Conservation (phyloP, 2,113 vertebrate species). For the Sebastes fasciatus region DNA sequence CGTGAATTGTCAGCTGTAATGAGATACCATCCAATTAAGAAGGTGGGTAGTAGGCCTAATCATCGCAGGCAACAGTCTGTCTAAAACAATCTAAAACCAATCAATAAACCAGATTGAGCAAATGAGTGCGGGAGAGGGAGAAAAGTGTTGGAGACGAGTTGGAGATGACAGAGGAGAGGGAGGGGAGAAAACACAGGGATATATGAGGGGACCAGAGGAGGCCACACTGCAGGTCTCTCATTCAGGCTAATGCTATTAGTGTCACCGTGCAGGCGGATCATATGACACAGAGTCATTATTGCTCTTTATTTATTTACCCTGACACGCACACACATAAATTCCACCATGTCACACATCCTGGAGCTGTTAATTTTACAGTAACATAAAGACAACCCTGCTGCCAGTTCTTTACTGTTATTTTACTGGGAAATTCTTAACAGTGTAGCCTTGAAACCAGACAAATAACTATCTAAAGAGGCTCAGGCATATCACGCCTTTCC, state of each 20-base stretch:
- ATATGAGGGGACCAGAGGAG: slow-evolving; percentile 7
- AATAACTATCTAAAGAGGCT: not conserved
- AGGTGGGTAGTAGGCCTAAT: not conserved
- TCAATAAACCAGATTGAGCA: slow-evolving; percentile 21
- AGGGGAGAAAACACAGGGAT: not conserved
- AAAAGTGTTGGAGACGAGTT: not conserved
- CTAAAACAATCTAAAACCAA: slow-evolving; percentile 26
- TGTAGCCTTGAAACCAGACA: slow-evolving; percentile 21
- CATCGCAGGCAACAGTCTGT: not conserved
- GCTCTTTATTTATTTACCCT: slow-evolving; percentile 68
- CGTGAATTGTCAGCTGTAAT: slow-evolving; percentile 19
- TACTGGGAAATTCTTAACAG: too few species aligned
- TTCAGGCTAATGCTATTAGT: slow-evolving; percentile 62
- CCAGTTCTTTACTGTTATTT: too few species aligned
- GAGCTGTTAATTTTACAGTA: too few species aligned
- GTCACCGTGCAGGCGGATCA: slow-evolving; percentile 53
- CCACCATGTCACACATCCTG: slow-evolving; percentile 22
- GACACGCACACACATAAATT: slow-evolving; percentile 44
- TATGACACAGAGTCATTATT: slow-evolving; percentile 63
- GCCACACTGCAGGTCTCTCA: slow-evolving; percentile 41
- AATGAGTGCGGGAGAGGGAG: slow-evolving; percentile 3
- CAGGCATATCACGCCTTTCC: not conserved
- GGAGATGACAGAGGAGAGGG: slow-evolving; percentile 13
- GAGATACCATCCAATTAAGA: slow-evolving; percentile 27
- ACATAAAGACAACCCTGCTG: too few species aligned